A percentile compares a stretch with the other conserved stretches of the same genome.
phyloP scores from a whole-genome alignment of 2,797 vertebrate genomes.

The Pitangus sulphuratus region DNA sequence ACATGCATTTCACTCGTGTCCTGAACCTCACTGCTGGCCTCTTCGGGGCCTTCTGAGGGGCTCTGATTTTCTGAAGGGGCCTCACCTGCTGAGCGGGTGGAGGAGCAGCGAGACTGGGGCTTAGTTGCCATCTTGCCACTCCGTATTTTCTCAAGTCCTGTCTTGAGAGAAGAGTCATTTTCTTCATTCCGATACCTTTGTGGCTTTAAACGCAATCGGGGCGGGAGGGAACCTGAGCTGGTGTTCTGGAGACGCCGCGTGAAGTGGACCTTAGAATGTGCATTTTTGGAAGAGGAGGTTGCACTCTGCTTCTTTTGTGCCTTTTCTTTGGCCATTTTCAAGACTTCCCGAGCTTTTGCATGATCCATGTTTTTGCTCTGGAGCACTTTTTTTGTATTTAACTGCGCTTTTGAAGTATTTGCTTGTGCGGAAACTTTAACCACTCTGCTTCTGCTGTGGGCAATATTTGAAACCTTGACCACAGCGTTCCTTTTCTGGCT shows the following conservation, averaged over 20 bases:
- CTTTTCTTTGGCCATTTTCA: constrained; percentile 90
- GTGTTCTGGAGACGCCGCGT: constrained; percentile 92
- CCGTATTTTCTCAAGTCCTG: constrained; percentile 86
- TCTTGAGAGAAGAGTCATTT: constrained; percentile 88
- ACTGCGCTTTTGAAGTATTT: constrained; percentile 82
- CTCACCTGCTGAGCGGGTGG: constrained; percentile 84
- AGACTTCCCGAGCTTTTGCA: constrained; percentile 88
- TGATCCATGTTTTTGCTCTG: constrained; percentile 91
- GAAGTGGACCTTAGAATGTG: constrained; percentile 93
- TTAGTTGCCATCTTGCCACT: constrained; percentile 85
- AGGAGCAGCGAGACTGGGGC: constrained; percentile 82
- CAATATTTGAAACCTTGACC: constrained; percentile 82
- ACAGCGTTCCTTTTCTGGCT: constrained; percentile 84
- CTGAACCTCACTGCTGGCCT: constrained; percentile 82
- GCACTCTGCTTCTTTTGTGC: constrained; percentile 86
- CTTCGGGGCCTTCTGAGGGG: constrained; percentile 82
- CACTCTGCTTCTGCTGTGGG: constrained; percentile 81
- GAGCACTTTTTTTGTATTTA: constrained; percentile 91
- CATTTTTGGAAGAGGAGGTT: constrained; percentile 83
- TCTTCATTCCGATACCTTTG: constrained; percentile 97
- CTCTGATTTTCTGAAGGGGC: constrained; percentile 83
- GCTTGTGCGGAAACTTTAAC: constrained; percentile 80
- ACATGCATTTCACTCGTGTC: constrained; percentile 79
- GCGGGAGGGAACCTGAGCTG: constrained; percentile 85
- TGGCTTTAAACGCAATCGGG: constrained; percentile 93